Base-by-base conservation (phyloP, 2,888 invertebrate species). In the Diadegma fenestrale region DNA sequence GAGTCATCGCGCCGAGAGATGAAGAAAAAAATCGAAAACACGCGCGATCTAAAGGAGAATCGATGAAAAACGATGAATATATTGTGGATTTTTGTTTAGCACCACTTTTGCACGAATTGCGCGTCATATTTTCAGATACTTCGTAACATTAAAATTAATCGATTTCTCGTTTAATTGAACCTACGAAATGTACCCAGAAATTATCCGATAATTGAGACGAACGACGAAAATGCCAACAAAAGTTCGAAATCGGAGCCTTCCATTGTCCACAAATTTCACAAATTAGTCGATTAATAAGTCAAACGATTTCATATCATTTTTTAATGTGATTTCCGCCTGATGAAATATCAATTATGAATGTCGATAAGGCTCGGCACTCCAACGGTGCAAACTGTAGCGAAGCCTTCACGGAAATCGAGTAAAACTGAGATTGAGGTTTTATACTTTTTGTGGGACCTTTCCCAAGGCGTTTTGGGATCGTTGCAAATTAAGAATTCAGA, bases 1-100 rank as follows among this genome's bases (percentile, higher is more conserved):
- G 22, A 73, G 61, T 78, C 43, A 69, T 79, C 61, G 75, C 61
- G 75, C 61, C 14, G 58, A 63, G 10, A 43, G 54, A 33, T n/a
- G 17, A 61, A 41, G 17, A 54, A 33, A 43, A 19, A 61, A 71
- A 63, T 37, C 14, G 48, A 45, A 10, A 58, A 12, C 17, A 33
- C 17, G 30, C 17, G 30, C 51, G 45, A 54, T 54, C 43, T n/a
- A 51, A 63, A 26, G 33, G 41, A 14, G 22, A 26, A 58, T 58
- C 58, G 58, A 26, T 58, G 26, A 4, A 22, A 58, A 26, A 26
- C 4, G 58, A 12, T 7, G 3, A 14, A 58, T 22, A 26, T 14
- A 58, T 19, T 3, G 19, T 51, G 14, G 8, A 26, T 58, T 14
- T 6, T 26, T 58, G 26, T 14, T 58, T 14, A 58, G 58, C 5